A percentile compares a stretch with the other conserved stretches of the same genome.
Evolutionary conservation across 2,888 invertebrate genomes (phyloP).

Genomic region (Idaea dimidiata): DNA sequence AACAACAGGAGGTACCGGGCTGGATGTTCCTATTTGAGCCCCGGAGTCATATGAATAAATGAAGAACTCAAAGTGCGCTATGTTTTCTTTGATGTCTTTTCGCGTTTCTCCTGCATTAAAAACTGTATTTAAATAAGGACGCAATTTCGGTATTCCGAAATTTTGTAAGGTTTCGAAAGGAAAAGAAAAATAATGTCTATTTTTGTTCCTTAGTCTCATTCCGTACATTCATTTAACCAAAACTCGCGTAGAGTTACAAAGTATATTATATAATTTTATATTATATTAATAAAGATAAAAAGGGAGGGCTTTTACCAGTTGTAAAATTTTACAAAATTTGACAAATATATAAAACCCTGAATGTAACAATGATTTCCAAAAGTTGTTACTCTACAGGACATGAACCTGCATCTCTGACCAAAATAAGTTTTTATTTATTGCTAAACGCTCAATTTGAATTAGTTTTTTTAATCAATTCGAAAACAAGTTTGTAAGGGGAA

Average conservation of each 20-base stretch:
- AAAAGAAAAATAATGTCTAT: not conserved
- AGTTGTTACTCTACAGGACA: no score
- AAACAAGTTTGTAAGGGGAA: no score
- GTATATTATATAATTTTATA: not conserved
- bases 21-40: not conserved
- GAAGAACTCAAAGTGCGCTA: conserved; percentile 4
- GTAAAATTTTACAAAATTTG: no score
- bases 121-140: conserved; percentile 5
- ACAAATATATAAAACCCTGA: no score
- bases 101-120: conserved; percentile 4
- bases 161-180: not conserved
- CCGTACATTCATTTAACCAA: not conserved
- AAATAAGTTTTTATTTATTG: no score
- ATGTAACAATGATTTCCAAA: no score
- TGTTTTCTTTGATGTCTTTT: conserved; percentile 4
- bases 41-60: not conserved
- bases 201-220: not conserved
- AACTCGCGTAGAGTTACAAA: not conserved
- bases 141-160: not conserved
- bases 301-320: no score
- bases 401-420: no score
- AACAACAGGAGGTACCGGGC: not conserved
- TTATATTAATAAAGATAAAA: no score
- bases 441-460: no score
- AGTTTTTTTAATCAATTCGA: no score